These are phyloP conservation scores for Zenarchopterus dispar DNA, from an alignment of 2,797 vertebrate genomes.

Conservation along the genomic window DNA sequence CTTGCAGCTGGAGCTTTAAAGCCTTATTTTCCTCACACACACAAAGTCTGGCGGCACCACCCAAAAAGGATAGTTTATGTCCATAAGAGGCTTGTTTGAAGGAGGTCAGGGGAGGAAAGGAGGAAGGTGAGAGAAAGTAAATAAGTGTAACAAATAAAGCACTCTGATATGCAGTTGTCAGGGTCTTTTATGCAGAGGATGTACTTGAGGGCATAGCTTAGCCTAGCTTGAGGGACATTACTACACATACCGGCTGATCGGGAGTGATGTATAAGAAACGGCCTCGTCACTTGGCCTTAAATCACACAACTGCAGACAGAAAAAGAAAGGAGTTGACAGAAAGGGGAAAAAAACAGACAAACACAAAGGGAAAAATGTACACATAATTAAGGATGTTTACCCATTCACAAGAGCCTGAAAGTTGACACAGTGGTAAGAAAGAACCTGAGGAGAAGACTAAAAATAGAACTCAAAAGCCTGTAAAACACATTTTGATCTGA, in stretches of 20 bases:
- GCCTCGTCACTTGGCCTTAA: slow-evolving; percentile 73
- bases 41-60: slow-evolving; percentile 38
- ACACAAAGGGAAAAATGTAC: neutral
- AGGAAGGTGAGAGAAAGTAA: slow-evolving; percentile 36
- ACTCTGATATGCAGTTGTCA: slow-evolving; percentile 72
- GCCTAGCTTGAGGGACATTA: slow-evolving; percentile 77
- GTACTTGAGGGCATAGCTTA: slow-evolving; percentile 77
- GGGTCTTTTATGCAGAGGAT: slow-evolving; percentile 75
- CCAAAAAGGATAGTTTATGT: slow-evolving; percentile 59
- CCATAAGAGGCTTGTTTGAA: slow-evolving; percentile 61
- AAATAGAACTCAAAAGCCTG: too few species aligned
- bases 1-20: slow-evolving; percentile 30
- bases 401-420: slow-evolving; percentile 2
- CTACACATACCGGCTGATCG: slow-evolving; percentile 77
- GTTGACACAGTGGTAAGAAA: neutral
- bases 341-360: slow-evolving; percentile 3
- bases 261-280: slow-evolving; percentile 76
- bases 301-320: slow-evolving; percentile 58
- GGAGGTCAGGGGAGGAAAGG: slow-evolving; percentile 52
- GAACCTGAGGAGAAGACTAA: slow-evolving; percentile 7
- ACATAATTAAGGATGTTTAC: slow-evolving; percentile 8
- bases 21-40: slow-evolving; percentile 33
- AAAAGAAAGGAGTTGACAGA: slow-evolving; percentile 11
- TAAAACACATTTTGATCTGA: too few species aligned
- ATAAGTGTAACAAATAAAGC: slow-evolving; percentile 76